phyloP scores from a whole-genome alignment of 2,888 invertebrate species.

The Ornithoptera priamus region DNA sequence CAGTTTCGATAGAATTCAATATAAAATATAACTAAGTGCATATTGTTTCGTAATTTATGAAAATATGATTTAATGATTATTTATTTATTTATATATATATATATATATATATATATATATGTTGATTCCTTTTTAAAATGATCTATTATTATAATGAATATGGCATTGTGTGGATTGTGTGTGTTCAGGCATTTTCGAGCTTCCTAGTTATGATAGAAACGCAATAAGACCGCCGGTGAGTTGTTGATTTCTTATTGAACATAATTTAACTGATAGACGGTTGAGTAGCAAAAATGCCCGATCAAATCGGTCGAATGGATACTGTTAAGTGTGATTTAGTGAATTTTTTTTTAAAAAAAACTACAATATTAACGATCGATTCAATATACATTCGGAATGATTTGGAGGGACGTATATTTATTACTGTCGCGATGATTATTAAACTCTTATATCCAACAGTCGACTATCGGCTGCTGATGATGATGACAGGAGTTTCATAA shows the following conservation, averaged over 20 bases:
- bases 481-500: too few relatives aligned
- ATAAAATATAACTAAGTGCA: too few relatives aligned
- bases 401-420: too few relatives aligned
- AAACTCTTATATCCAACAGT: too few relatives aligned
- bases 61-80: too few relatives aligned
- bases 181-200: conserved; percentile 20
- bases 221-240: conserved; percentile 34
- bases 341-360: background rate
- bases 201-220: conserved; percentile 34
- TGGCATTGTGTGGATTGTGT: background rate
- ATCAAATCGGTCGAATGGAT: conserved; percentile 48
- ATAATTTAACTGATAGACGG: conserved; percentile 28
- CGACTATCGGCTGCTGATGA: too few relatives aligned
- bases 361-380: background rate
- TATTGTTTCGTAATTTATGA: too few relatives aligned
- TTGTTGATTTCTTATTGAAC: conserved; percentile 26
- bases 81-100: too few relatives aligned
- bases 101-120: too few relatives aligned
- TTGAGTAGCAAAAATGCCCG: conserved; percentile 43
- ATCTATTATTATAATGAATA: background rate
- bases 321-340: conserved; percentile 27
- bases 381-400: too few relatives aligned
- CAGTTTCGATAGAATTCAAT: too few relatives aligned
- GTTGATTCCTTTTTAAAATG: background rate
- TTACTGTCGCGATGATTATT: too few relatives aligned